Evolutionary conservation across 2,113 vertebrate species (phyloP), one percentile per base, ranked within the genome.

Genomic region (Corapipo altera): DNA sequence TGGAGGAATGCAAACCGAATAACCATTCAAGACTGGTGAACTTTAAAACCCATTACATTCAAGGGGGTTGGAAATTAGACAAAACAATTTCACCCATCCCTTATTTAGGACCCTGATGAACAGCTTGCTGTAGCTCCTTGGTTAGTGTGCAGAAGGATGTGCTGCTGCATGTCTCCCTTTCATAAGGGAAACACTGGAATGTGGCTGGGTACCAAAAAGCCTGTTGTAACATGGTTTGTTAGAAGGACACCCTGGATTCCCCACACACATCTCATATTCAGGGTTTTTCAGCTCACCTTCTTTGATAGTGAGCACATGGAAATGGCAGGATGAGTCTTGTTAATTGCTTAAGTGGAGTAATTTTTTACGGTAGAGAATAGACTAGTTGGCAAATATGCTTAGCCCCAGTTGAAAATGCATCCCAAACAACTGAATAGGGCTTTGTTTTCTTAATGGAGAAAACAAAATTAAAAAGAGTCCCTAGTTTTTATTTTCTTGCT

Each of bases 101-200:
- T 91, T 90, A n/a, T 93, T 92, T 91, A 91, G 78, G 72, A 95
- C 84, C 78, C 89, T 90, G 90, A 76, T 12, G 65, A 96, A 88
- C 84, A 90, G 84, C 88, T 81, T 71, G 44, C 57, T 91, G 77
- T 81, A 92, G 85, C 78, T 96, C 75, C 87, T 10, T 21, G 58
- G 77, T 70, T 92, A 39, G 48, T 44, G 75, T 87, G 85, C 58
- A 23, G 46, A 81, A 95, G 88, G 88, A 95, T 95, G 59, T 93
- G 96, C 91, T 94, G 78, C 78, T 81, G 91, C 94, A 84, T 77
- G 96, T 78, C 88, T 96, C 65, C 48, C 80, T 97, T 96, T 96
- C 95, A 90, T 71, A 97, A 97, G 86, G 96, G 96, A 96, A 97
- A 91, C 43, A 19, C 90, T 92, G 95, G 96, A 96, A 97, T 95